These are phyloP conservation scores for Oncorhynchus keta DNA, from an alignment of 2,113 vertebrate species.

Conservation along the genomic window DNA sequence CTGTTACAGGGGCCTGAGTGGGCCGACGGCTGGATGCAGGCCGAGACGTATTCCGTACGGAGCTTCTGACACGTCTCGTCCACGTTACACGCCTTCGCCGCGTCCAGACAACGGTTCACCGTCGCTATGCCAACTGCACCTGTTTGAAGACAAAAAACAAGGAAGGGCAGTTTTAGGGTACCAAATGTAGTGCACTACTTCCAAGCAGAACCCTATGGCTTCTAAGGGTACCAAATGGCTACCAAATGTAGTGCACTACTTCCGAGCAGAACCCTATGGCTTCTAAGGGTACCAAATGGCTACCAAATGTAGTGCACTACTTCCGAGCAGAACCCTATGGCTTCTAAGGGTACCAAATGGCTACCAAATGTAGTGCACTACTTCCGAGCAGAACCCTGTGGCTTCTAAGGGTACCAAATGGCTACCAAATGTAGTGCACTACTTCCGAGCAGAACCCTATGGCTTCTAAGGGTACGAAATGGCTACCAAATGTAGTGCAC, in stretches of 20 bases:
- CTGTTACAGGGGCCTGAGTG: conserved; percentile 80
- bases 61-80: conserved; percentile 88
- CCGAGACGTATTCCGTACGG: conserved; percentile 88
- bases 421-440: background rate
- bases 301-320: background rate
- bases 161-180: background rate
- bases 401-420: no score
- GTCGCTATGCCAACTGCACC: conserved; percentile 75
- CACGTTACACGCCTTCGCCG: conserved; percentile 92
- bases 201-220: no score
- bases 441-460: background rate
- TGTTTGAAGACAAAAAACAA: conserved; percentile 59
- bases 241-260: background rate
- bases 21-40: conserved; percentile 83
- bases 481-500: no score
- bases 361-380: background rate
- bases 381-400: background rate
- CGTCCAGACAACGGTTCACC: conserved; percentile 91
- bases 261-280: background rate
- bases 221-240: no score
- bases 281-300: no score
- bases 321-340: background rate
- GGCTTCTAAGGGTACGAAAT: no score
- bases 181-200: conserved; percentile 2
- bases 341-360: no score